These are phyloP conservation scores for Prochilodus magdalenae DNA, from an alignment of 2,113 vertebrate species.

Conservation along the genomic window DNA sequence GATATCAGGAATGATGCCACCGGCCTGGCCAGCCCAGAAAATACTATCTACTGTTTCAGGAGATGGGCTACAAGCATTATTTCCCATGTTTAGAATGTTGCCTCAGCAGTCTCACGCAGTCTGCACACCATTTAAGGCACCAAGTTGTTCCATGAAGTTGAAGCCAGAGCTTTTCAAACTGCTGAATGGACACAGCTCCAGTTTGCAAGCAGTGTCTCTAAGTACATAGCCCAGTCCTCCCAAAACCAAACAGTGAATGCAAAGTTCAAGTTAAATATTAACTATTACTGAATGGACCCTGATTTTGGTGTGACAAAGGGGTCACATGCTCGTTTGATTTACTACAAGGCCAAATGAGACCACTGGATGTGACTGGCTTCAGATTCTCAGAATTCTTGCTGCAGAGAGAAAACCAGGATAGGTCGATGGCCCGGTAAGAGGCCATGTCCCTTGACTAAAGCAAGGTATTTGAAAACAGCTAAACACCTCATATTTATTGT, in stretches of 20 bases:
- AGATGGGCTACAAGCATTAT: constrained; percentile 63
- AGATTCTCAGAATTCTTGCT: not conserved
- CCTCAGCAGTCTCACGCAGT: not conserved
- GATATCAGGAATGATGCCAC: constrained; percentile 72
- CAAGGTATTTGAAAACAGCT: too few relatives aligned
- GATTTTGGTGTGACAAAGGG: not conserved
- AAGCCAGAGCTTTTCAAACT: constrained; percentile 2
- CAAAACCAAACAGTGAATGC: constrained; percentile 39
- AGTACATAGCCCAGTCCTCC: constrained; percentile 19
- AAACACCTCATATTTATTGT: too few relatives aligned
- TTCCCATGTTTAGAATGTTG: constrained; percentile 50
- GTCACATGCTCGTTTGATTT: not conserved
- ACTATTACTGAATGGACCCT: not conserved
- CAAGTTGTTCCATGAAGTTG: not conserved
- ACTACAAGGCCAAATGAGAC: not conserved
- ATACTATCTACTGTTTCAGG: constrained; percentile 68
- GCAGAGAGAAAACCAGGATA: not conserved
- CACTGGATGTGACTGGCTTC: not conserved
- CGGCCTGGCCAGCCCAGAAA: constrained; percentile 68
- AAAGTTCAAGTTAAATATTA: constrained; percentile 51
- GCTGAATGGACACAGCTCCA: not conserved
- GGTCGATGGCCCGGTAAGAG: too few relatives aligned
- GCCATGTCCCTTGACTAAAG: too few relatives aligned
- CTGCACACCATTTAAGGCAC: constrained; percentile 9
- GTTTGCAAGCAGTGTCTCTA: constrained; percentile 9